Evolutionary conservation across 2,888 invertebrate species (phyloP), one percentile per base, ranked within the genome.

Genomic region (Pammene aurita): DNA sequence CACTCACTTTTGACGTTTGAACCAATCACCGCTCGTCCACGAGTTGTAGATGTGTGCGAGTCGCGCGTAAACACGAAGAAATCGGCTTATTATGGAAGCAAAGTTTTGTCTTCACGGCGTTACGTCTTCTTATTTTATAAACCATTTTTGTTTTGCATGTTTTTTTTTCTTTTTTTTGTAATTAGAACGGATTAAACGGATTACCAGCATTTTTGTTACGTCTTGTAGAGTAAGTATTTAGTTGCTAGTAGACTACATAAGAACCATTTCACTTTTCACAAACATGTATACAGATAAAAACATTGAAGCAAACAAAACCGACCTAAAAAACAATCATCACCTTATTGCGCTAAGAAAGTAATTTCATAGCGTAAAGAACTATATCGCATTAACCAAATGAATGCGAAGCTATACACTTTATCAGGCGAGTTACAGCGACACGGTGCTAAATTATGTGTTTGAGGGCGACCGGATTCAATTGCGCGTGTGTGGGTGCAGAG

Each of bases 361-460:
- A 61, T 61, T 50, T 11, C 18, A 50, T 48, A 10, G 7, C 10
- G 0, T 38, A 18, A 35, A 62, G 41, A 38, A 52, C 62, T 50
- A 62, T 52, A 41, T 18, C 62, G 50, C 38, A 52, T 41, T 62
- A 50, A 50, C 18, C n/a, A 41, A 52, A 52, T 52, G 18, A 62
- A 62, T 26, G 41, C 7, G 35, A 52, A n/a, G 18, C 62, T 13
- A 52, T 62, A 52, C 41, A 26, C 38, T 41, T 13, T 61, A 52
- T 52, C 18, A 18, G 41, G 35, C 26, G 62, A 52, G 62, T 62
- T 41, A 62, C 62, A 62, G 62, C 62, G 62, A 62, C 62, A 62
- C 10, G 26, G 62, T 41, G 26, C 61, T 52, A 61, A 61, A 61
- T 61, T 61, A 62, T 52, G 61, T 50, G 62, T 62, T 62, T 61